A percentile compares a stretch with the other conserved stretches of the same genome.
Conservation (phyloP, 2,797 vertebrate species). For the Craterocephalus amniculus region DNA sequence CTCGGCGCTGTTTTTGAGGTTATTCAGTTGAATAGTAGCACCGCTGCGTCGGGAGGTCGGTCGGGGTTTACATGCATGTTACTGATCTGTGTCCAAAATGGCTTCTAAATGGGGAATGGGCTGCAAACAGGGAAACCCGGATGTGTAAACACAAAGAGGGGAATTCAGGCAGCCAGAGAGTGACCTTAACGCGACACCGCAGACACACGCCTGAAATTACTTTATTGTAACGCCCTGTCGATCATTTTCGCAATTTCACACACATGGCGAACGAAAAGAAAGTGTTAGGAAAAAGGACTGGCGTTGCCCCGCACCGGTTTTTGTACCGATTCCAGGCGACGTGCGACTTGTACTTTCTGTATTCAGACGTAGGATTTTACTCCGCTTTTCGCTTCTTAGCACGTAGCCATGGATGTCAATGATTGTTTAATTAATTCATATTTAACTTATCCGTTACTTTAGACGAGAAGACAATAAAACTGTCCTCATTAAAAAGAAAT, state of each 20-base stretch:
- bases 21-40: constrained; percentile 64
- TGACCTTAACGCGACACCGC: constrained; percentile 76
- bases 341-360: constrained; percentile 61
- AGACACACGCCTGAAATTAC: constrained; percentile 30
- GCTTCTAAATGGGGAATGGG: constrained; percentile 88
- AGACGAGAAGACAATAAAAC: not conserved
- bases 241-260: not conserved
- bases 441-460: not conserved
- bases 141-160: constrained; percentile 92
- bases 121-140: constrained; percentile 91
- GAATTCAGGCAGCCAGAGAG: constrained; percentile 74
- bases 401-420: not conserved
- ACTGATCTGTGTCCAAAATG: constrained; percentile 93
- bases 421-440: not conserved
- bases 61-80: constrained; percentile 80
- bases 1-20: constrained; percentile 33
- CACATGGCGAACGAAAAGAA: not conserved
- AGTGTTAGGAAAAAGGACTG: not conserved
- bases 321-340: constrained; percentile 37
- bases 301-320: constrained; percentile 16
- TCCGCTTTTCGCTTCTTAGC: constrained; percentile 19
- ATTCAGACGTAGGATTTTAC: constrained; percentile 34
- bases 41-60: constrained; percentile 78
- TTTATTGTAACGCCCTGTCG: constrained; percentile 1
- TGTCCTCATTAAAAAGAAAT: not conserved